These are phyloP conservation scores for Ploceus nigricollis DNA, from an alignment of 2,113 vertebrate genomes.

Conservation along the genomic window DNA sequence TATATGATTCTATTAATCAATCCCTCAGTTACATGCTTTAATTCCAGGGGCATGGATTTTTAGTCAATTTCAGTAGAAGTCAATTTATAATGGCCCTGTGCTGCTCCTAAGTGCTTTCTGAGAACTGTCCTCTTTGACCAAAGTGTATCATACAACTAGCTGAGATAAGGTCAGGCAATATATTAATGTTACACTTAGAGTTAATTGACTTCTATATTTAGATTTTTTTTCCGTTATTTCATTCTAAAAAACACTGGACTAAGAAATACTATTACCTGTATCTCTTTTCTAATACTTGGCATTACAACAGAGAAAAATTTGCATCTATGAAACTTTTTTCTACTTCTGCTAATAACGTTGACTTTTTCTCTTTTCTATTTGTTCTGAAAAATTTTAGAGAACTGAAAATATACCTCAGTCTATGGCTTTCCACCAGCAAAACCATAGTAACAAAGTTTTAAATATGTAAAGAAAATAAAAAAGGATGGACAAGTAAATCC, in stretches of 20 bases:
- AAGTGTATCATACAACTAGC: neutral
- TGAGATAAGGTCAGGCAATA: neutral
- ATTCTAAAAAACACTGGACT: neutral
- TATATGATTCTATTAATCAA: neutral
- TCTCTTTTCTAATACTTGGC: neutral
- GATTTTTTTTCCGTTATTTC: neutral
- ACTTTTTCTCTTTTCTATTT: neutral
- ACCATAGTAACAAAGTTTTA: neutral
- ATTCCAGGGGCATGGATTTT: neutral
- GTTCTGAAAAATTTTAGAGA: neutral
- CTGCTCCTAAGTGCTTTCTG: neutral
- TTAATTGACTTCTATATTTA: neutral
- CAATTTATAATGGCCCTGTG: neutral
- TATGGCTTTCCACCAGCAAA: neutral
- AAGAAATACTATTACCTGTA: neutral
- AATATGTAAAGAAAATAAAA: neutral
- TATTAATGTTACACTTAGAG: neutral
- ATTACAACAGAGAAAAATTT: neutral
- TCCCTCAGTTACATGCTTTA: neutral
- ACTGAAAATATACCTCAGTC: neutral
- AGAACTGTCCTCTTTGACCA: neutral
- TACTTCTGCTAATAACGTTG: neutral
- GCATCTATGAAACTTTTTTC: neutral
- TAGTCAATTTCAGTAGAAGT: neutral
- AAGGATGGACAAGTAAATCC: fast-evolving